Conservation (phyloP, 2,888 invertebrate species). For the Antitype chi region DNA sequence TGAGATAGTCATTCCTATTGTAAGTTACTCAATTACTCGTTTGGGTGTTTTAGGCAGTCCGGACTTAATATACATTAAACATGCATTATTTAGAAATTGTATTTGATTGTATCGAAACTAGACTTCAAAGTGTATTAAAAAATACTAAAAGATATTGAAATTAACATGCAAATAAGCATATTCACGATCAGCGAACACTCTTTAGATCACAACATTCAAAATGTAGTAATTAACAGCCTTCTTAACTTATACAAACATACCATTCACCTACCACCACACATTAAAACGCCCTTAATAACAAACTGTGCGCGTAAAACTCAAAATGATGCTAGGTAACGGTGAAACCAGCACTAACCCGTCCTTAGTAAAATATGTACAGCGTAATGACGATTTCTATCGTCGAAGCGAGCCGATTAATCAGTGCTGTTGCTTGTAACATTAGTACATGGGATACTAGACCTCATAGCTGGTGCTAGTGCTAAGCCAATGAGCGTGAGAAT, state of each 20-base stretch:
- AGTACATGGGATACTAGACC: slow-evolving; percentile 40
- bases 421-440: slow-evolving; percentile 51
- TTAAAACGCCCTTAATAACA: slow-evolving; percentile 40
- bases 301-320: slow-evolving; percentile 49
- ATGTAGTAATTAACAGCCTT: neutral
- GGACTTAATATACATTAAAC: no score
- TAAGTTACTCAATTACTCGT: no score
- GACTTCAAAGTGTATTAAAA: neutral
- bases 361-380: slow-evolving; percentile 66
- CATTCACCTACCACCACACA: slow-evolving; percentile 15
- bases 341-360: slow-evolving; percentile 55
- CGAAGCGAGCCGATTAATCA: slow-evolving; percentile 65
- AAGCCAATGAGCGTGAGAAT: slow-evolving; percentile 49
- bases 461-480: slow-evolving; percentile 39
- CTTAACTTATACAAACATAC: slow-evolving; percentile 17
- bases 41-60: neutral
- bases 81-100: neutral
- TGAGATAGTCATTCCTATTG: no score
- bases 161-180: neutral
- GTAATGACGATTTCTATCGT: slow-evolving; percentile 69
- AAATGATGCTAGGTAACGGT: slow-evolving; percentile 64
- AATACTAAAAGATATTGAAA: no score
- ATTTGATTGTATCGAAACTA: neutral
- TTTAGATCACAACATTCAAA: neutral
- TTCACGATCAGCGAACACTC: neutral